These are phyloP conservation scores for Xestia rhomboidea DNA, from an alignment of 2,888 invertebrate genomes.

Conservation along the genomic window DNA sequence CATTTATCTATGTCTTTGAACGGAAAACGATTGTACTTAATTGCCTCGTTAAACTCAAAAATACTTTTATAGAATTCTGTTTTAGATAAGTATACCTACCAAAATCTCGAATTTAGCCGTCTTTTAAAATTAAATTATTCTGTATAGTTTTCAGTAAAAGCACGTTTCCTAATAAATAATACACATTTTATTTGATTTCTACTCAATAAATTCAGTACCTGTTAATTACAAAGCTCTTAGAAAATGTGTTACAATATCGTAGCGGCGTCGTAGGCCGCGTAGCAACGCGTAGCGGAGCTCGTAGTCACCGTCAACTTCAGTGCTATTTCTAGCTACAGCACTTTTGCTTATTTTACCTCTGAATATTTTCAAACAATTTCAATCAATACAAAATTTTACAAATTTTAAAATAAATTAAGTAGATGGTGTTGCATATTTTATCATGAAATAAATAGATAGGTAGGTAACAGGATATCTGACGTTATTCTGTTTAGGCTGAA, in stretches of 20 bases:
- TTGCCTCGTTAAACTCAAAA: conserved; percentile 22
- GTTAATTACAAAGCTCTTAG: conserved; percentile 21
- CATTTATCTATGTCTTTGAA: conserved; percentile 39
- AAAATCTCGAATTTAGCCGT: not conserved
- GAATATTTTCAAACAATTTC: not conserved
- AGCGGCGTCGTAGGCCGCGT: conserved; percentile 65
- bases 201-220: not conserved
- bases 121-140: not conserved
- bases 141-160: not conserved
- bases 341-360: not conserved
- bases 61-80: not conserved
- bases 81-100: not conserved
- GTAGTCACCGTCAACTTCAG: conserved; percentile 20
- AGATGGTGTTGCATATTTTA: not conserved
- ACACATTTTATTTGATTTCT: conserved; percentile 1
- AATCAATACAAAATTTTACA: not conserved
- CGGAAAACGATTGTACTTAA: conserved; percentile 30
- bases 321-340: conserved; percentile 12
- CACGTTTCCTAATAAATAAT: not conserved
- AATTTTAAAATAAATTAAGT: too few relatives aligned
- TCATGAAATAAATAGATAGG: not conserved
- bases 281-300: conserved; percentile 60
- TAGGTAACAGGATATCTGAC: not conserved
- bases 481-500: conserved; percentile 5
- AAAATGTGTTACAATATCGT: conserved; percentile 51